Evolutionary conservation across 1,140 invertebrate genomes (phyloP), one percentile per base, ranked within the genome.

Genomic region (Philopotamus ludificatus): DNA sequence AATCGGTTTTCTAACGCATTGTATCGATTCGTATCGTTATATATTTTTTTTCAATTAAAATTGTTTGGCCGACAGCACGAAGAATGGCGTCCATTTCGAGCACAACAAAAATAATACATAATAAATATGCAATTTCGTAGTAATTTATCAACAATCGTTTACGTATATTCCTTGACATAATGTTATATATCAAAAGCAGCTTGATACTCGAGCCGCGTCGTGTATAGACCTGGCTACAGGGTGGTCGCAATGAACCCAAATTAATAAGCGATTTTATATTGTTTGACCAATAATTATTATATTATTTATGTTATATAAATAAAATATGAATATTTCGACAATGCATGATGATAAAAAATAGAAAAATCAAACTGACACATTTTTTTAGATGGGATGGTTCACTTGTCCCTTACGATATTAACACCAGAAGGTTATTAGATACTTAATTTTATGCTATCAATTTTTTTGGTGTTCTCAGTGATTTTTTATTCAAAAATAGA

Each of bases 161-260:
- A 60, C 59, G 47, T 63, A 57, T 55, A 51, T 51, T 51, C 34
- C 59, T 55, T 53, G 67, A 70, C 63, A 66, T 63, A 66, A 63
- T 70, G 47, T 70, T 59, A 70, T 70, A 70, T 53, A 70, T 70
- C 67, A 70, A 65, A 64, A 63, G 41, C 67, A 70, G 67, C 67
- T 70, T 66, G 67, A 63, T 66, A 57, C 67, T 49, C 25, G 16
- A 45, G 25, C 53, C 22, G 16, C 45, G 28, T 42, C 53, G 21
- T 12, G 41, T 34, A 23, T 49, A 60, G 25, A 21, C 45, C 15
- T 60, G 49, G 20, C 25, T 25, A 60, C 44, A 60, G 23, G 45
- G 58, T 50, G 58, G 16, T 57, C 18, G 18, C 15, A 57, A 55
- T 34, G n/a, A n/a, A n/a, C n/a, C n/a, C n/a, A n/a, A n/a, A n/a